These are phyloP conservation scores for Cotesia typhae DNA, from an alignment of 1,140 invertebrate species.

Conservation along the genomic window DNA sequence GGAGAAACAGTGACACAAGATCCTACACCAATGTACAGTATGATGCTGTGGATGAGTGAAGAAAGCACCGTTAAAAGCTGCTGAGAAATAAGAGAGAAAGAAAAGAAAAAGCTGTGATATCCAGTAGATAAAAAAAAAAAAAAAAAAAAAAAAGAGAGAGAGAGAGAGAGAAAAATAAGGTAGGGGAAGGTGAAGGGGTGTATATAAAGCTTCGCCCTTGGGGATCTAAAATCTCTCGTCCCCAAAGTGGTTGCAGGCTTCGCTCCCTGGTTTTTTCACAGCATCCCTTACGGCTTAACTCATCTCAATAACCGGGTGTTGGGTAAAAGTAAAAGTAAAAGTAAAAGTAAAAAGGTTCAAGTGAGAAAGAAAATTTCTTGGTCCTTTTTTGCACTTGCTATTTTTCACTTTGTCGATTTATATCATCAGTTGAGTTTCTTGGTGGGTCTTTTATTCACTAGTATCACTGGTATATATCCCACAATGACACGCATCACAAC, in stretches of 20 bases:
- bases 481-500: slow-evolving; percentile 60
- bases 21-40: not conserved
- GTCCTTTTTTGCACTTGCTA: slow-evolving; percentile 9
- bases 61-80: not conserved
- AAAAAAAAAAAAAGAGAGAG: slow-evolving; percentile 24
- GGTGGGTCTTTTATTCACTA: too few relatives aligned
- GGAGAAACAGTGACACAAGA: too few relatives aligned
- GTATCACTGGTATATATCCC: slow-evolving; percentile 6
- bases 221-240: slow-evolving; percentile 64
- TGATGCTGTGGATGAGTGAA: not conserved
- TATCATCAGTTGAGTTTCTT: slow-evolving; percentile 16
- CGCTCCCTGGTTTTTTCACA: slow-evolving; percentile 63
- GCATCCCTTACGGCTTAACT: slow-evolving; percentile 62
- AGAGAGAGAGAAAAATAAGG: not conserved
- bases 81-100: not conserved
- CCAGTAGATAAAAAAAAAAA: slow-evolving; percentile 39
- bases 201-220: slow-evolving; percentile 48
- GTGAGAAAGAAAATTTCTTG: not conserved
- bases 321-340: too few relatives aligned
- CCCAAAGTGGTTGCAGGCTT: slow-evolving; percentile 65
- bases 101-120: slow-evolving; percentile 38
- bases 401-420: slow-evolving; percentile 43
- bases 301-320: slow-evolving; percentile 43
- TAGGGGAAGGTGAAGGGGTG: slow-evolving; percentile 38
- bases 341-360: not conserved